These are phyloP conservation scores for Psylliodes chrysocephalus DNA, from an alignment of 2,888 invertebrate species.

Conservation along the genomic window DNA sequence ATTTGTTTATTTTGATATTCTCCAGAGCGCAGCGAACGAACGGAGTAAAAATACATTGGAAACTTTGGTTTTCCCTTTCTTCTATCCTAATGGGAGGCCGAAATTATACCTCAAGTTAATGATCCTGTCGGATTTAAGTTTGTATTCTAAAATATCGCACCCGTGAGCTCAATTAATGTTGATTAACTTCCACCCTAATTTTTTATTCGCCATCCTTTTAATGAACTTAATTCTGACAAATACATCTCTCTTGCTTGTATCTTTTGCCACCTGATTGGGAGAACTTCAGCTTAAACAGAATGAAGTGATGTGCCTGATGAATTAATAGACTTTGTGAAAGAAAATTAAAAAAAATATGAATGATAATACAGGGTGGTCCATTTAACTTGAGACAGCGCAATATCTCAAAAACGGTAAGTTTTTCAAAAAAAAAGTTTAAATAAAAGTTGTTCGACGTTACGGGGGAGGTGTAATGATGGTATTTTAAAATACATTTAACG, in stretches of 20 bases:
- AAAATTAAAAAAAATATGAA: too few relatives aligned
- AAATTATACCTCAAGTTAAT: conserved; percentile 48
- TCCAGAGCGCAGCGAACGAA: conserved; percentile 16
- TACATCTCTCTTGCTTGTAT: conserved; percentile 33
- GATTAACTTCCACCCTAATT: conserved; percentile 51
- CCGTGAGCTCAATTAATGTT: conserved; percentile 51
- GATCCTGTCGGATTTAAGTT: conserved; percentile 51
- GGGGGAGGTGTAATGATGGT: too few relatives aligned
- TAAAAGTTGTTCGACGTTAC: too few relatives aligned
- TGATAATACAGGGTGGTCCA: too few relatives aligned
- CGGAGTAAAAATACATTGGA: conserved; percentile 28
- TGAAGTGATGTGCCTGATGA: too few relatives aligned
- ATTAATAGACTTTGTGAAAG: too few relatives aligned
- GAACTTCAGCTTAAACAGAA: neutral
- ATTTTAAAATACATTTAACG: too few relatives aligned
- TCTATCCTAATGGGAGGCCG: conserved; percentile 43
- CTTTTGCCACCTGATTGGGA: conserved; percentile 12
- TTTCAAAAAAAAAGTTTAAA: too few relatives aligned
- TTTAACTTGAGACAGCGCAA: too few relatives aligned
- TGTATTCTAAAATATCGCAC: conserved; percentile 50
- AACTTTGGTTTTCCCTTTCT: conserved; percentile 34
- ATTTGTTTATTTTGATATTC: conserved; percentile 27
- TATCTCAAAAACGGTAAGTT: too few relatives aligned
- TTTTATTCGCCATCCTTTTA: conserved; percentile 49
- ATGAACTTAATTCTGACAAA: conserved; percentile 50